Evolutionary conservation across 2,888 invertebrate species (phyloP).

Genomic region (Rhaphigaster nebulosa): DNA sequence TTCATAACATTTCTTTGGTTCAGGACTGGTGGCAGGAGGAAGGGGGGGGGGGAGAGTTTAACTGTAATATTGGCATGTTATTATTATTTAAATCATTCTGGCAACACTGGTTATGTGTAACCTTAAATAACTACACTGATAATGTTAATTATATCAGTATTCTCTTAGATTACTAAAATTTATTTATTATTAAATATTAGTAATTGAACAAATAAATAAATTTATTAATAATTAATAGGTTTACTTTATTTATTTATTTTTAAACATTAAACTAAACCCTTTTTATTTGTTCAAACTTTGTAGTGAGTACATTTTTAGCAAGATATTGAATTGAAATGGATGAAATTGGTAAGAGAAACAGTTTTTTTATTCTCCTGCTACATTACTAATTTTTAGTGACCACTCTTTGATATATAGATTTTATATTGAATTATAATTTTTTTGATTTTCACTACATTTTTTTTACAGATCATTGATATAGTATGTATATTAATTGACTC

Average conservation of each 20-base stretch:
- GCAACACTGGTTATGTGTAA: background rate
- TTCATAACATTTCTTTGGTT: too few relatives aligned
- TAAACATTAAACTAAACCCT: background rate
- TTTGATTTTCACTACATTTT: background rate
- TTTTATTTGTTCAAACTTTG: background rate
- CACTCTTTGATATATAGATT: too few relatives aligned
- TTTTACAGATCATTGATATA: background rate
- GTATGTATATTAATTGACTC: background rate
- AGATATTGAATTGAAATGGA: background rate
- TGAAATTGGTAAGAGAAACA: background rate
- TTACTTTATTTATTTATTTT: background rate
- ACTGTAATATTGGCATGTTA: too few relatives aligned
- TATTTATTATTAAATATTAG: background rate
- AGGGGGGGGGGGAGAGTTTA: too few relatives aligned
- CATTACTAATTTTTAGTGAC: too few relatives aligned
- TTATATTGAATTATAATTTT: background rate
- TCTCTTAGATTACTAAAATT: background rate
- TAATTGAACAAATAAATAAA: background rate
- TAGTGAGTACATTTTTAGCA: background rate
- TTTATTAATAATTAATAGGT: background rate
- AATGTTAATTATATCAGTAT: background rate
- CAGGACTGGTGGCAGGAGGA: too few relatives aligned
- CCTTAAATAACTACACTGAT: background rate
- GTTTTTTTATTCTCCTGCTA: background rate
- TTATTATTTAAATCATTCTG: too few relatives aligned